Conservation (phyloP, 2,888 invertebrate genomes). For the Trichopoda pennipes region DNA sequence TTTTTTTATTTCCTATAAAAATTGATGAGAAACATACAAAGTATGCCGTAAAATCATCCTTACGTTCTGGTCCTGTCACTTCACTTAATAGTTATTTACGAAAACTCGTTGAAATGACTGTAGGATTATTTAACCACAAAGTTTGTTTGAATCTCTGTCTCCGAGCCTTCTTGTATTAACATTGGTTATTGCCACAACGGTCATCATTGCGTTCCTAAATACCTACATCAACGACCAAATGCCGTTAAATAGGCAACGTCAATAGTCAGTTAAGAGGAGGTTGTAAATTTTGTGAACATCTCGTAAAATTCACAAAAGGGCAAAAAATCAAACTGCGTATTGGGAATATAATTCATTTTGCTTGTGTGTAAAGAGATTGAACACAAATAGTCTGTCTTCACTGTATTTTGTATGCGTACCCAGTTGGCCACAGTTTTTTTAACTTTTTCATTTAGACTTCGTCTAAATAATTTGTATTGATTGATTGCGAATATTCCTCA, state of each 20-base stretch:
- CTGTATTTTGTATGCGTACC: no score
- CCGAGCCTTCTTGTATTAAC: background rate
- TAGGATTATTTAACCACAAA: constrained; percentile 19
- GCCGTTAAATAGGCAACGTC: constrained; percentile 46
- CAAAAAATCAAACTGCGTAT: constrained; percentile 20
- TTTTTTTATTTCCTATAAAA: constrained; percentile 70
- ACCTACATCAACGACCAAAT: constrained; percentile 58
- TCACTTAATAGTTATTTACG: constrained; percentile 25
- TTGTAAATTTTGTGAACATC: constrained; percentile 45
- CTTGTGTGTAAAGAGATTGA: no score
- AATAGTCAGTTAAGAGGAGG: constrained; percentile 37
- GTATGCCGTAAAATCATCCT: constrained; percentile 66
- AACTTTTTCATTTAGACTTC: no score
- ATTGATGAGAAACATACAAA: constrained; percentile 76
- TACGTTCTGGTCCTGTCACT: constrained; percentile 5
- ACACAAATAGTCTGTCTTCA: no score
- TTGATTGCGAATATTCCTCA: no score
- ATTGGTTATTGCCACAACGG: background rate
- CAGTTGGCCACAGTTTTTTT: no score
- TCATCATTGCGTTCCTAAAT: background rate
- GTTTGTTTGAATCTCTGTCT: constrained; percentile 2
- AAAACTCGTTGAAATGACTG: constrained; percentile 15
- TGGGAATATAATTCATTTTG: background rate
- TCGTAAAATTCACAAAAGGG: constrained; percentile 41
- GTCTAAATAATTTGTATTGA: no score